These are phyloP conservation scores for Chelidonichthys spinosus DNA, from an alignment of 2,797 vertebrate genomes.

Conservation along the genomic window DNA sequence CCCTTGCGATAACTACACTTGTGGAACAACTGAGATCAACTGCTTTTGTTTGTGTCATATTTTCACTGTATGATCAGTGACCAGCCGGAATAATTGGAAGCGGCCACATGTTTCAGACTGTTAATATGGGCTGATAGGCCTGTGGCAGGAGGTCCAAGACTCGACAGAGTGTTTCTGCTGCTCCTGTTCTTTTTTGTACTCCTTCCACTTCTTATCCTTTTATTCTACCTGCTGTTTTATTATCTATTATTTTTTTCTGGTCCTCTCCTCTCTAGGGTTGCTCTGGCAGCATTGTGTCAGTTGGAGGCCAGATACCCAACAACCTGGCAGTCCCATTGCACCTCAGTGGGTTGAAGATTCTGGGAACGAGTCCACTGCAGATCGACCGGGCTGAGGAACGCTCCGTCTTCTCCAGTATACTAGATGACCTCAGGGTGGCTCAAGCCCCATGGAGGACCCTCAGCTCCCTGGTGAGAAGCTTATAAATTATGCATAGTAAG, in stretches of 20 bases:
- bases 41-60: conserved; percentile 47
- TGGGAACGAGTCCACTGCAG: conserved; percentile 92
- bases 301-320: conserved; percentile 96
- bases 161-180: conserved; percentile 13
- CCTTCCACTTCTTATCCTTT: conserved; percentile 4
- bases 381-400: conserved; percentile 93
- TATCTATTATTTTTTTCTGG: not conserved
- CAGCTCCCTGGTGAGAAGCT: conserved; percentile 87
- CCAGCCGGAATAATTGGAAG: conserved; percentile 39
- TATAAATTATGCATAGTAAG: not conserved
- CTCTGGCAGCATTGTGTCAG: conserved; percentile 93
- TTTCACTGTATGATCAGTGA: conserved; percentile 49
- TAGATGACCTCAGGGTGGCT: conserved; percentile 90
- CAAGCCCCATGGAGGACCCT: conserved; percentile 96
- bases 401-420: conserved; percentile 90
- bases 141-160: conserved; percentile 26
- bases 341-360: conserved; percentile 89
- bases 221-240: conserved; percentile 7
- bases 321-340: conserved; percentile 92
- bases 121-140: conserved; percentile 40
- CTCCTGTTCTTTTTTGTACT: not conserved
- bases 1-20: conserved; percentile 39
- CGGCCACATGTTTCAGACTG: conserved; percentile 26
- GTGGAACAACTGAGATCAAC: conserved; percentile 36
- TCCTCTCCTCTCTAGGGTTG: conserved; percentile 82